Evolutionary conservation across 2,888 invertebrate species (phyloP), one percentile per base, ranked within the genome.

Genomic region (Ditylenchus weischeri): DNA sequence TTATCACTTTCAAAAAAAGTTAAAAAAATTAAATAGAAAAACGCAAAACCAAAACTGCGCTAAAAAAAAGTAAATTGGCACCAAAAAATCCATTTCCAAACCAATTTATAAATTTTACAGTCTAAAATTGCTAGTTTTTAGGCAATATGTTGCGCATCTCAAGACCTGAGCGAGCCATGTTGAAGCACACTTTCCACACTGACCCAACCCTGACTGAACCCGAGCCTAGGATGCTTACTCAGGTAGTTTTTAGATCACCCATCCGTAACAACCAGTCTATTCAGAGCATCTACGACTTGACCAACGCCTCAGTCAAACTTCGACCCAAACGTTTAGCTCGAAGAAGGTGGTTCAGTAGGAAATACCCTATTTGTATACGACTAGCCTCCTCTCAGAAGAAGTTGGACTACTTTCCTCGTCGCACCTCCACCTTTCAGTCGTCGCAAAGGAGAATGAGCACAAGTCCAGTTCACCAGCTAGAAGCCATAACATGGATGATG

Each of bases 281-380:
- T 8, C 79, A 80, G 68, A 74, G 73, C 19, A 79, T 79, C 38
- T 79, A 76, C 66, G 81, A 81, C 66, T 72, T 81, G 62, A 77
- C 75, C 21, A 73, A 78, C 68, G 81, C 81, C 5, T 63, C 62
- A 64, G 77, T 81, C 0, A 74, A 74, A 7, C 72, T 83, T 47
- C 74, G 78, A 15, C 81, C 80, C 8, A 76, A 75, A 61, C 73
- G 79, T 21, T 76, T 86, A 21, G 85, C 85, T 1, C 78, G 81
- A 38, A 84, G 85, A 61, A 78, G 86, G 59, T 79, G 93, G 89
- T 93, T 92, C 92, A 91, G 91, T 84, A 91, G 92, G 84, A 93
- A 93, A 84, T 93, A 93, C 84, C 93, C 93, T 0, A 91, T 93
- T 77, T 90, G 90, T 83, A 86, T 92, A 51, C 84, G 84, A 51